Conservation (phyloP, 2,888 invertebrate genomes). For the Epicampocera succincta region DNA sequence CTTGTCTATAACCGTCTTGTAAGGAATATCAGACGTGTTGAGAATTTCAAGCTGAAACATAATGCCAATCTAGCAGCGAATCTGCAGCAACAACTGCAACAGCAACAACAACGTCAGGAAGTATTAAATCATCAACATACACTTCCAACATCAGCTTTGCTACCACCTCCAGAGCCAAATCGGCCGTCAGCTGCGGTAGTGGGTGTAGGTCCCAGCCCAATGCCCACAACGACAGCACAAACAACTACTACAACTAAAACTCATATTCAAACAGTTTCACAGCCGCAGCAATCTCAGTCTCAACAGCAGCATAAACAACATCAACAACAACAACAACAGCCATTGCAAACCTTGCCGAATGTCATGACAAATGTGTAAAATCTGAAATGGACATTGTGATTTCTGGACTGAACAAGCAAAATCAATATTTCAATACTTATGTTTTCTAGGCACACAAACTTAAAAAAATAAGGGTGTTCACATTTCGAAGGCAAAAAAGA, state of each 20-base stretch:
- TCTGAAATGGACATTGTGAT: conserved; percentile 10
- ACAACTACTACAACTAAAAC: conserved; percentile 19
- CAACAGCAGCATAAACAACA: too few relatives aligned
- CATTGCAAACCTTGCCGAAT: conserved; percentile 54
- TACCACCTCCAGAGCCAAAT: conserved; percentile 12
- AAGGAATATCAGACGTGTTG: conserved; percentile 78
- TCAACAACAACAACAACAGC: conserved; percentile 12
- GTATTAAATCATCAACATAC: conserved; percentile 62
- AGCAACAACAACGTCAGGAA: conserved; percentile 49
- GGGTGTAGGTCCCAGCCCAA: not conserved
- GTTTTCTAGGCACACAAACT: conserved; percentile 17
- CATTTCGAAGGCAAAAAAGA: not conserved
- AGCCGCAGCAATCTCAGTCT: conserved; percentile 25
- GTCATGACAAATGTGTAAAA: conserved; percentile 61
- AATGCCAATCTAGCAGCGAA: conserved; percentile 72
- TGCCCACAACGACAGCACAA: conserved; percentile 18
- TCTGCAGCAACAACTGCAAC: conserved; percentile 38
- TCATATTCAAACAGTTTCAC: conserved; percentile 22
- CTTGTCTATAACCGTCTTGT: conserved; percentile 82
- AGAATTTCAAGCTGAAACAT: conserved; percentile 77
- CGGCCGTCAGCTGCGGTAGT: not conserved
- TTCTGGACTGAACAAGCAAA: conserved; percentile 20
- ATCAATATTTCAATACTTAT: conserved; percentile 29
- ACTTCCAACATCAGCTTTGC: conserved; percentile 21
- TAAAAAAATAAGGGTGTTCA: conserved; percentile 12